Conservation (phyloP, 2,888 invertebrate genomes). For the Lepidonotus clava region DNA sequence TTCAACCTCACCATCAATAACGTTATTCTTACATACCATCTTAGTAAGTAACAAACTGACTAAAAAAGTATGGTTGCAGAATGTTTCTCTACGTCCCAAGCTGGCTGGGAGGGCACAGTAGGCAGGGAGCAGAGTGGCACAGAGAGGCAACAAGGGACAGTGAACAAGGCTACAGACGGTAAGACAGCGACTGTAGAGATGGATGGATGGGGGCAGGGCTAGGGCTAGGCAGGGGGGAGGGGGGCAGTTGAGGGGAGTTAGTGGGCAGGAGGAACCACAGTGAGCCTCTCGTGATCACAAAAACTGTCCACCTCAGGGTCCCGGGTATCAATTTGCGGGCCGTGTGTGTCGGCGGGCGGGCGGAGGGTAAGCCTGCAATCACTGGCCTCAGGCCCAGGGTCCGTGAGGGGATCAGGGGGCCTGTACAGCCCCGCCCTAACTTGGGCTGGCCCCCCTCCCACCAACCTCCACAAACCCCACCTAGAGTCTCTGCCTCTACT, state of each 20-base stretch:
- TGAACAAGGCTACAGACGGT: not conserved
- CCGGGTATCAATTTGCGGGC: conserved; percentile 29
- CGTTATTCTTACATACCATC: too few species aligned
- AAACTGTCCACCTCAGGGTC: not conserved
- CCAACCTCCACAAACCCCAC: too few species aligned
- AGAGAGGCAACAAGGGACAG: not conserved
- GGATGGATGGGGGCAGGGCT: not conserved
- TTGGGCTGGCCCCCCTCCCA: not conserved
- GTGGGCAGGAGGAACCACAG: not conserved
- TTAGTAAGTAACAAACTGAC: too few species aligned
- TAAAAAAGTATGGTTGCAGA: too few species aligned
- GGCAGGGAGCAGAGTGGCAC: not conserved
- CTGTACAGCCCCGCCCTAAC: not conserved
- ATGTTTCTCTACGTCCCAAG: too few species aligned
- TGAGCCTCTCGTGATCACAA: conserved; percentile 10
- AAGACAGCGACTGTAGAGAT: not conserved
- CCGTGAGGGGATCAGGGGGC: not conserved
- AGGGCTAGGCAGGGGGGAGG: not conserved
- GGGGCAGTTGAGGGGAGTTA: not conserved
- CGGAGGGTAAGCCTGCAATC: conserved; percentile 29
- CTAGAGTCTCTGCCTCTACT: too few species aligned
- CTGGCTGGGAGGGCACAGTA: not conserved
- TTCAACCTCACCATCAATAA: too few species aligned
- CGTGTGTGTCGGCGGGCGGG: conserved; percentile 12
- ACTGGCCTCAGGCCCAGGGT: conserved; percentile 1